Evolutionary conservation across 2,797 vertebrate genomes (phyloP).

Genomic region (Adrianichthys oophorus): DNA sequence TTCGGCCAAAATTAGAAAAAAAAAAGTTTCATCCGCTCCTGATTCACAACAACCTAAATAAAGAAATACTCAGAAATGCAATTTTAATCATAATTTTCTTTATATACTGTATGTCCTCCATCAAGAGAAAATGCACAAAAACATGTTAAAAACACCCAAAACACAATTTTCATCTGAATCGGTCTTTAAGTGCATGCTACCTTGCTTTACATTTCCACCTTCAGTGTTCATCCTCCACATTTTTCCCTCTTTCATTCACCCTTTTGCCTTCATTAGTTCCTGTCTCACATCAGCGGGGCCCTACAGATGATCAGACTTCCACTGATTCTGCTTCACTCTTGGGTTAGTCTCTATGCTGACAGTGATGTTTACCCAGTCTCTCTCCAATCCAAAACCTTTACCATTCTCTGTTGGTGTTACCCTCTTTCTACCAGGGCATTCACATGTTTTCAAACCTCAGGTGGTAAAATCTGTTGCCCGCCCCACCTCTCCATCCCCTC

Average conservation of each 20-base stretch:
- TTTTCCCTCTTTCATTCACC: not conserved
- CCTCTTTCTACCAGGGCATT: constrained; percentile 35
- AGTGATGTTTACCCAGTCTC: not conserved
- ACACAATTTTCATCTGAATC: too few species aligned
- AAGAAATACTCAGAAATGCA: too few species aligned
- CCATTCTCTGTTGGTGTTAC: not conserved
- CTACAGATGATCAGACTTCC: constrained; percentile 50
- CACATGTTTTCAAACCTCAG: constrained; percentile 73
- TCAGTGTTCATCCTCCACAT: constrained; percentile 1
- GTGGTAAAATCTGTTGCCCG: constrained; percentile 60
- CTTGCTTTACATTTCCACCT: constrained; percentile 3
- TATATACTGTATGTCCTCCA: too few species aligned
- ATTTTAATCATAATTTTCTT: too few species aligned
- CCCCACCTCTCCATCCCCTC: constrained; percentile 70
- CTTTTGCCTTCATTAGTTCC: constrained; percentile 49
- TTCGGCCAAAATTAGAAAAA: too few species aligned
- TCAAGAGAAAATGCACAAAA: too few species aligned
- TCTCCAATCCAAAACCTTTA: not conserved
- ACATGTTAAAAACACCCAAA: too few species aligned
- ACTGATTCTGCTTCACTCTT: constrained; percentile 38
- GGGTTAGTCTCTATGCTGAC: constrained; percentile 45
- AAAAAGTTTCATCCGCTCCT: too few species aligned
- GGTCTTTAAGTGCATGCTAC: not conserved
- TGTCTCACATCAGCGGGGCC: constrained; percentile 54
- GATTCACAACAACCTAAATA: too few species aligned